Evolutionary conservation across 2,113 vertebrate genomes (phyloP).

Genomic region (Megaceryle maxima): DNA sequence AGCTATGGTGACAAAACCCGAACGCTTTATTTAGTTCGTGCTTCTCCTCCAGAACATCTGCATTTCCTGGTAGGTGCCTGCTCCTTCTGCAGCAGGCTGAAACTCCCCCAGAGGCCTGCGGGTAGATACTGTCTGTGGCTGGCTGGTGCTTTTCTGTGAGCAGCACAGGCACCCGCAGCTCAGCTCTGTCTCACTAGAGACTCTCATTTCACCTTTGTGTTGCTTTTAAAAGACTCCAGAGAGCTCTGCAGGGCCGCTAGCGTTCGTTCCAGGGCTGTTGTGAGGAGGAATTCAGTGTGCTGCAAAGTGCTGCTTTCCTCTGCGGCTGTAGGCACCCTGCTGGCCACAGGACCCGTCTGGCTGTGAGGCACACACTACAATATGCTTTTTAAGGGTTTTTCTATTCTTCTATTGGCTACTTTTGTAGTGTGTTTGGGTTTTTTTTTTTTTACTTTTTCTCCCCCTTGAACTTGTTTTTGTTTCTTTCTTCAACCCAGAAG

Average conservation of each 20-base stretch:
- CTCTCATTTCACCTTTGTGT: neutral
- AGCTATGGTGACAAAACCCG: neutral
- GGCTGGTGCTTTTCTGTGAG: neutral
- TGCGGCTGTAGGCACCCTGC: neutral
- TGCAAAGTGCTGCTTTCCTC: constrained; percentile 35
- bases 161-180: neutral
- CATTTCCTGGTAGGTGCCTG: neutral
- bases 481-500: neutral
- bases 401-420: neutral
- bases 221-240: neutral
- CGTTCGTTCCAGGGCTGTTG: neutral
- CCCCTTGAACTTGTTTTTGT: neutral
- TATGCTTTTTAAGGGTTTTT: neutral
- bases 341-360: neutral
- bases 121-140: neutral
- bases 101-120: neutral
- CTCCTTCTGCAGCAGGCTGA: neutral
- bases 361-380: neutral
- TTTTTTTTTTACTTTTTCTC: neutral
- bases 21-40: neutral
- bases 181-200: neutral
- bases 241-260: neutral
- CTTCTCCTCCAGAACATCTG: constrained; percentile 12
- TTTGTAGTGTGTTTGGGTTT: neutral
- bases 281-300: neutral